A percentile compares a stretch with the other conserved stretches of the same genome.
These are phyloP conservation scores for Aplocera efformata DNA, from an alignment of 2,888 invertebrate genomes.

Conservation along the genomic window DNA sequence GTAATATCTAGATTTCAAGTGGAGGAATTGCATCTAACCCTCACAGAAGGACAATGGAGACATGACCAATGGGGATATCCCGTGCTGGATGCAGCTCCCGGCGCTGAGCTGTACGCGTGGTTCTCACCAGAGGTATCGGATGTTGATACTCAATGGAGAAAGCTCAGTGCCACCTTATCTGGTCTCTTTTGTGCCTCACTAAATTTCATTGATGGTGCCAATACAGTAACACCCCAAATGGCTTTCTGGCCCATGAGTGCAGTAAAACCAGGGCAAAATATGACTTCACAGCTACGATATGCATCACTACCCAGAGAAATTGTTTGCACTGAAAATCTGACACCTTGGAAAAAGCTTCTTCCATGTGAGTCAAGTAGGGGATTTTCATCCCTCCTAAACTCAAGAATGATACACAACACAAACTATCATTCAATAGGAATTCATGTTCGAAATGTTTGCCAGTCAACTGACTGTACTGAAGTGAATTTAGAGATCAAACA, in stretches of 20 bases:
- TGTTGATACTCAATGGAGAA: constrained; percentile 92
- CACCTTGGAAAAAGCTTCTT: constrained; percentile 98
- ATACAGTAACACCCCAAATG: constrained; percentile 91
- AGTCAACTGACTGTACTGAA: constrained; percentile 77
- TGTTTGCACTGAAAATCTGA: constrained; percentile 99
- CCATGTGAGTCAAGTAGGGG: constrained; percentile 97
- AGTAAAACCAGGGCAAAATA: constrained; percentile 63
- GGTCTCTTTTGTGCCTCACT: constrained; percentile 98
- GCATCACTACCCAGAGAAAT: constrained; percentile 97
- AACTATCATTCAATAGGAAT: constrained; percentile 95
- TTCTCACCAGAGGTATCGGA: constrained; percentile 85
- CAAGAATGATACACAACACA: constrained; percentile 94
- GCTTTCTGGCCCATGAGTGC: constrained; percentile 89
- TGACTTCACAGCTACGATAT: constrained; percentile 84
- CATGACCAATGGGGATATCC: constrained; percentile 98
- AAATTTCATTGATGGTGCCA: constrained; percentile 93
- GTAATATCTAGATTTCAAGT: constrained; percentile 91
- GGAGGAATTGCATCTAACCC: constrained; percentile 93
- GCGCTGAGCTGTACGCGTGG: constrained; percentile 97
- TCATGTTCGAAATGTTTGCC: constrained; percentile 90
- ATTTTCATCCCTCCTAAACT: constrained; percentile 92
- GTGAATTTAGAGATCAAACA: constrained; percentile 90
- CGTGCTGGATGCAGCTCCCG: constrained; percentile 92
- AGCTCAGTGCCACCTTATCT: constrained; percentile 93
- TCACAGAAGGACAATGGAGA: constrained; percentile 97